These are phyloP conservation scores for Nesogale talazaci DNA, from an alignment of 2,113 vertebrate genomes.

Conservation along the genomic window DNA sequence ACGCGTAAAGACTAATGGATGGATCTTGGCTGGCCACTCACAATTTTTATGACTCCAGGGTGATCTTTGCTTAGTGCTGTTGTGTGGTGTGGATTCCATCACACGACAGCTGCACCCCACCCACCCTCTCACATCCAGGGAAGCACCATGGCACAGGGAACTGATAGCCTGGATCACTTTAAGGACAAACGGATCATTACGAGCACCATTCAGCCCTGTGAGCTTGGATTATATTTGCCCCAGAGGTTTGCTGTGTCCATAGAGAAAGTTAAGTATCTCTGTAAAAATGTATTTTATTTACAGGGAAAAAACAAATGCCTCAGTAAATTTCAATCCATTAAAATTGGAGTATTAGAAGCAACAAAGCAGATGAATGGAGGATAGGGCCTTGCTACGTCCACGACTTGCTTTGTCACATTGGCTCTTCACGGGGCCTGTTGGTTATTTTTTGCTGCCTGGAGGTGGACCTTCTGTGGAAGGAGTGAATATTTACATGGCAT, in stretches of 20 bases:
- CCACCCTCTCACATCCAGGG: background rate
- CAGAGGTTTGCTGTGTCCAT: constrained; percentile 4
- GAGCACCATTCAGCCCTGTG: constrained; percentile 8
- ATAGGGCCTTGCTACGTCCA: rapidly evolving
- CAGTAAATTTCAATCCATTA: constrained; percentile 39
- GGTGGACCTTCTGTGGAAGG: background rate
- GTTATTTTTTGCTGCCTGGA: background rate
- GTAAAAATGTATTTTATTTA: constrained; percentile 50
- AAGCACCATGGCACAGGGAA: background rate
- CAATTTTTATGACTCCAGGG: background rate
- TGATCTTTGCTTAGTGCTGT: background rate
- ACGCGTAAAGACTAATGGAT: background rate
- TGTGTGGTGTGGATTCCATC: too few species aligned
- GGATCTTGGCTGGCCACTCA: background rate
- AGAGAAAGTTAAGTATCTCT: constrained; percentile 64
- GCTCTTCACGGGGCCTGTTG: background rate
- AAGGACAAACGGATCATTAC: constrained; percentile 30
- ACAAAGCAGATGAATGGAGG: background rate
- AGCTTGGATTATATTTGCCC: constrained; percentile 39
- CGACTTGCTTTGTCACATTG: rapidly evolving
- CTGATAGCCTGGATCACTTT: background rate
- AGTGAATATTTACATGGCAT: background rate
- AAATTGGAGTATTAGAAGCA: background rate
- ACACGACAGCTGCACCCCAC: background rate
- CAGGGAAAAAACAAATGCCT: constrained; percentile 57